These are phyloP conservation scores for Typhlomys cinereus DNA, from an alignment of 2,113 vertebrate species.

Conservation along the genomic window DNA sequence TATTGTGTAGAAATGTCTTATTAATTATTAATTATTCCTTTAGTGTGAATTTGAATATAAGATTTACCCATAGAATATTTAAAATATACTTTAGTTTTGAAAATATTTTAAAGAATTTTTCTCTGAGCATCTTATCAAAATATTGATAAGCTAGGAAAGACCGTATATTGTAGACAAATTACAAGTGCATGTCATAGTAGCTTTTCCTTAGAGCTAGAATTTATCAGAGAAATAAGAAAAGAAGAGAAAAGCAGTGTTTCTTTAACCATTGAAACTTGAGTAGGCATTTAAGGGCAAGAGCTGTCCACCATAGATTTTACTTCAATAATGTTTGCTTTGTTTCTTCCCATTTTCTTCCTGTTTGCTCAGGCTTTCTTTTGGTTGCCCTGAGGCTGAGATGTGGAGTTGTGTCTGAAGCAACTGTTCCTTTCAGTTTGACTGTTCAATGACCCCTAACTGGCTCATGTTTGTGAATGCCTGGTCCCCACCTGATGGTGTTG, in stretches of 20 bases:
- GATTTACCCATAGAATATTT: background rate
- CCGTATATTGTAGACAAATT: background rate
- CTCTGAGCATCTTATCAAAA: background rate
- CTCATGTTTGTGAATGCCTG: too few relatives aligned
- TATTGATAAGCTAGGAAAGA: background rate
- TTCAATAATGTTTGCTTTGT: background rate
- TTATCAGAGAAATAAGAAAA: background rate
- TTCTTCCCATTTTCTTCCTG: too few relatives aligned
- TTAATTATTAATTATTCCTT: background rate
- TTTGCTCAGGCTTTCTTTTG: too few relatives aligned
- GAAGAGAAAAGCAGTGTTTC: background rate
- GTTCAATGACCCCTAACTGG: background rate
- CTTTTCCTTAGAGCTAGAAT: background rate
- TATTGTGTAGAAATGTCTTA: background rate
- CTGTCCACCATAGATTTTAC: too few relatives aligned
- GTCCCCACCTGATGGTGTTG: too few relatives aligned
- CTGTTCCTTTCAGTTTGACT: background rate
- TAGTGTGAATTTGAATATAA: background rate
- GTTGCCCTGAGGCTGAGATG: accelerated
- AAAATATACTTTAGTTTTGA: background rate
- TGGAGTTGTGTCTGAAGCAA: background rate
- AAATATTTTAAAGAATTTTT: background rate
- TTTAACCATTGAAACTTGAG: background rate
- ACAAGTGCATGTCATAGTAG: background rate
- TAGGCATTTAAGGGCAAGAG: background rate